These are phyloP conservation scores for Octopus sinensis DNA, from an alignment of 1,140 invertebrate species.

Conservation along the genomic window DNA sequence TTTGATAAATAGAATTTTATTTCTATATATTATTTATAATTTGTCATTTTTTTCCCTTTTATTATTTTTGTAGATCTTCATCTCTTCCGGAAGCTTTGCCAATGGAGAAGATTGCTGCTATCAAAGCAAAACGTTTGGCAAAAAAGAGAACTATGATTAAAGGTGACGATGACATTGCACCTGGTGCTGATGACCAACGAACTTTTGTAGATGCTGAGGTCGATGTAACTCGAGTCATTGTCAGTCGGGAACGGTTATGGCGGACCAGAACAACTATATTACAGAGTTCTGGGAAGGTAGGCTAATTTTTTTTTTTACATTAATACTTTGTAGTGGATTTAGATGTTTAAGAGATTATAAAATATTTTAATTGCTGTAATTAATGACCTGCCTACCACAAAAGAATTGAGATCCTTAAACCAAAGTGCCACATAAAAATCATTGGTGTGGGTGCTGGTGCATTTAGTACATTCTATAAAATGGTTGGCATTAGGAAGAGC, in stretches of 20 bases:
- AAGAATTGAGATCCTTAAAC: no score
- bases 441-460: no score
- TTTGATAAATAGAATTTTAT: no score
- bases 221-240: constrained; percentile 92
- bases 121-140: constrained; percentile 93
- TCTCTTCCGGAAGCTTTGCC: constrained; percentile 88
- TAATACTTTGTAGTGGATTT: neutral
- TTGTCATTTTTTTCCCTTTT: no score
- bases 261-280: constrained; percentile 90
- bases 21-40: no score
- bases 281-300: constrained; percentile 88
- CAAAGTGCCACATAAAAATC: no score
- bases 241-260: constrained; percentile 91
- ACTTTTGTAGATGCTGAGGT: constrained; percentile 92
- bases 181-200: constrained; percentile 69
- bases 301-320: neutral
- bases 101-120: constrained; percentile 94
- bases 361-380: no score
- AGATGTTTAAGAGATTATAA: constrained; percentile 51
- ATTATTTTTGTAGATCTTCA: constrained; percentile 39
- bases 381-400: no score
- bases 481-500: no score
- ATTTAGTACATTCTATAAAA: no score
- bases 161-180: constrained; percentile 67
- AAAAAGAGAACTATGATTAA: constrained; percentile 94